Evolutionary conservation across 2,888 invertebrate genomes (phyloP).

Genomic region (Apotomis turbidana): DNA sequence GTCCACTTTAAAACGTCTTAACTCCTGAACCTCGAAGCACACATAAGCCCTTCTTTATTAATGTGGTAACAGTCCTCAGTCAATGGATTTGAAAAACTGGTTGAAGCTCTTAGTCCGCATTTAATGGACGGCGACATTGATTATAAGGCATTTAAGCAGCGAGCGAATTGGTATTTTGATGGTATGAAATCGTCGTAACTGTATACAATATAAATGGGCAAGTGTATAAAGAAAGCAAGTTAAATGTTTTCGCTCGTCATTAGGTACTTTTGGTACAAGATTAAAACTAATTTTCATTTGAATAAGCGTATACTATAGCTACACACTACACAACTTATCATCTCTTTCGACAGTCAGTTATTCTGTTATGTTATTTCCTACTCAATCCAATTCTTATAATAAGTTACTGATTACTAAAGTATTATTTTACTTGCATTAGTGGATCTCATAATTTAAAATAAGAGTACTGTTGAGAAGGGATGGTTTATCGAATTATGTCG

Average conservation of each 20-base stretch:
- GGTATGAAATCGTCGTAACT: constrained; percentile 26
- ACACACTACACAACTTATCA: no score
- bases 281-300: no score
- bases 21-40: neutral
- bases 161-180: constrained; percentile 38
- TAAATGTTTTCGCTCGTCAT: neutral
- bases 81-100: constrained; percentile 70
- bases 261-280: neutral
- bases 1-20: neutral
- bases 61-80: constrained; percentile 46
- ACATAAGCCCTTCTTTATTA: constrained; percentile 13
- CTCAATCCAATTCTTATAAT: no score
- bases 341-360: no score
- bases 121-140: constrained; percentile 49
- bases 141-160: constrained; percentile 42
- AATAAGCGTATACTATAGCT: no score
- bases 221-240: constrained; percentile 1
- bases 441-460: no score
- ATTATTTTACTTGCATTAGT: no score
- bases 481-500: no score
- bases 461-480: no score
- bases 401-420: no score
- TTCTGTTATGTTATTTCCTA: no score
- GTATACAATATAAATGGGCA: constrained; percentile 20
- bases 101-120: constrained; percentile 48